phyloP scores from a whole-genome alignment of 2,113 vertebrate species.

The Sinocyclocheilus rhinocerous region DNA sequence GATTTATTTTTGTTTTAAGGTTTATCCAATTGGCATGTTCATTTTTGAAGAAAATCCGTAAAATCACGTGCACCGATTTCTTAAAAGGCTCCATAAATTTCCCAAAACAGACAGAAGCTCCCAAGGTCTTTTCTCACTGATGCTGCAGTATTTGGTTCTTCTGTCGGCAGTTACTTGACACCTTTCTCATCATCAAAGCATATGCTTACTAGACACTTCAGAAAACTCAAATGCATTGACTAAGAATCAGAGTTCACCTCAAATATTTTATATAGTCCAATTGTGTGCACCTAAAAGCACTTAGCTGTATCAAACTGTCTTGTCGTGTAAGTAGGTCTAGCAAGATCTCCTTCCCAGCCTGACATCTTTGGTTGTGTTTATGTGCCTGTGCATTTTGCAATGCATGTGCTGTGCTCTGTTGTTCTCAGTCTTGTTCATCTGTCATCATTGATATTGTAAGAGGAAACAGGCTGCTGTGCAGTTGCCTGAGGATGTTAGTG shows the following conservation, averaged over 20 bases:
- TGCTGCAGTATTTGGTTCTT: background rate
- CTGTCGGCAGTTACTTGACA: conserved; percentile 1
- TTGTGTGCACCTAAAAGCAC: background rate
- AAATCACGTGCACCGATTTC: background rate
- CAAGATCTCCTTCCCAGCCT: background rate
- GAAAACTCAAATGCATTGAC: background rate
- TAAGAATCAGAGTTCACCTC: background rate
- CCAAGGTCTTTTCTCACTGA: background rate
- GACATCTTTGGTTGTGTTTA: background rate
- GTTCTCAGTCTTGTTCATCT: conserved; percentile 9
- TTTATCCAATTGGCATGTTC: background rate
- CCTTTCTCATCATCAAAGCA: background rate
- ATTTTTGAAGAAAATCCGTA: background rate
- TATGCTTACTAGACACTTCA: background rate
- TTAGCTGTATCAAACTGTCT: background rate
- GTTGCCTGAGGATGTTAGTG: conserved; percentile 30
- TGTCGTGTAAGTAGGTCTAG: background rate
- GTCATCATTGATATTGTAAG: background rate
- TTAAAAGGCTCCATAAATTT: background rate
- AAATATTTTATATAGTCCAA: background rate
- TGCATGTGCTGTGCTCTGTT: conserved; percentile 16
- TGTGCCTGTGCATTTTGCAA: background rate
- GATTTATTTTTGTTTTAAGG: background rate
- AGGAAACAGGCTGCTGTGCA: conserved; percentile 1
- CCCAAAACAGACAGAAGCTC: background rate